phyloP scores from a whole-genome alignment of 2,888 invertebrate genomes.

The Mythimna vitellina region DNA sequence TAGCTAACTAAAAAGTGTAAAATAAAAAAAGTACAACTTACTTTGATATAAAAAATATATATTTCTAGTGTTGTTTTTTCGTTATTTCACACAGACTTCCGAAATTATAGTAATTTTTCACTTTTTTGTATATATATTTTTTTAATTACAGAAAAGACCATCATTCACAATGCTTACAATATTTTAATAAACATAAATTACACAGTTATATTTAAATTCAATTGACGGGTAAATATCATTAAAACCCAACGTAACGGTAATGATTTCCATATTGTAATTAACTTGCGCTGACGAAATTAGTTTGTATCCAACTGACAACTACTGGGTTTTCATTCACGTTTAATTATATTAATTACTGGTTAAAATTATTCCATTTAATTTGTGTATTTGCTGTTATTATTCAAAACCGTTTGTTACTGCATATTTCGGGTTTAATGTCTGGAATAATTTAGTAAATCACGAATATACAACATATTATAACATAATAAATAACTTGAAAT shows the following conservation, averaged over 20 bases:
- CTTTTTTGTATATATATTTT: too few relatives aligned
- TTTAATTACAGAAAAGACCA: too few relatives aligned
- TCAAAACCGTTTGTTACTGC: neutral
- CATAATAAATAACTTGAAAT: too few relatives aligned
- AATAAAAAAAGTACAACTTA: too few relatives aligned
- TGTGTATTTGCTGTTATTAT: neutral
- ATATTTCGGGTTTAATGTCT: neutral
- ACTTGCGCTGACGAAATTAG: constrained; percentile 28
- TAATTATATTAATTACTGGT: constrained; percentile 7
- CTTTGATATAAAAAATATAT: too few relatives aligned
- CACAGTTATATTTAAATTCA: neutral
- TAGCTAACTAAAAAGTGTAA: too few relatives aligned
- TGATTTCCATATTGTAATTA: constrained; percentile 44
- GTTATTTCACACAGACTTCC: too few relatives aligned
- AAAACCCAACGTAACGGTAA: constrained; percentile 2
- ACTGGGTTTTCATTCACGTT: constrained; percentile 8
- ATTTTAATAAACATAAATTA: neutral
- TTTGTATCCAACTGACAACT: constrained; percentile 14
- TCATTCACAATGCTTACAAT: too few relatives aligned
- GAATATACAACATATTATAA: neutral
- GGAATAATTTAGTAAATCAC: neutral
- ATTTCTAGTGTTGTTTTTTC: too few relatives aligned
- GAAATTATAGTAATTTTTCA: too few relatives aligned
- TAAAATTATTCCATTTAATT: constrained; percentile 8
- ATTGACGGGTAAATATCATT: constrained; percentile 18